A percentile compares a stretch with the other conserved stretches of the same genome.
Evolutionary conservation across 2,888 invertebrate genomes (phyloP).

Genomic region (Drosophila differens): DNA sequence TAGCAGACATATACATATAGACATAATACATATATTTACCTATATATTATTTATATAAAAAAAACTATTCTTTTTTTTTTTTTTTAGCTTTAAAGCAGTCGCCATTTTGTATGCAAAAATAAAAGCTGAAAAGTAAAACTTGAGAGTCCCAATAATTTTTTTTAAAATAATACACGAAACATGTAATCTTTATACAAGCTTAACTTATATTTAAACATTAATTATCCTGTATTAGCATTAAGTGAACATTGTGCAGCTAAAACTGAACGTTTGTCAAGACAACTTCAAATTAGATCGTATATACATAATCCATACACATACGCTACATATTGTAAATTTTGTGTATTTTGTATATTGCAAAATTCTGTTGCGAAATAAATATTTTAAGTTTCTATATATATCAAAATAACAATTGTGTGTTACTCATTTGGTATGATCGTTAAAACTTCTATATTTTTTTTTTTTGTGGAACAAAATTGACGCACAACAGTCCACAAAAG

Average conservation of each 20-base stretch:
- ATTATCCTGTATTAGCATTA: slow-evolving; percentile 29
- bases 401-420: slow-evolving; percentile 3
- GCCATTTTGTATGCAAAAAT: slow-evolving; percentile 67
- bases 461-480: neutral
- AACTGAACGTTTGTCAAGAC: slow-evolving; percentile 9
- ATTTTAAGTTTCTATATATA: slow-evolving; percentile 40
- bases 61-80: slow-evolving; percentile 21
- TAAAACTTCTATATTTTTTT: neutral
- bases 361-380: slow-evolving; percentile 65
- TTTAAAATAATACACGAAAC: slow-evolving; percentile 18
- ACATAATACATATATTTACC: slow-evolving; percentile 9
- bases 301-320: slow-evolving; percentile 25
- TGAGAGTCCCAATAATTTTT: slow-evolving; percentile 40
- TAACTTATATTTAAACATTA: slow-evolving; percentile 10
- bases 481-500: neutral
- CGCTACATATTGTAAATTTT: slow-evolving; percentile 38
- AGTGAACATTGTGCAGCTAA: neutral
- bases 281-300: slow-evolving; percentile 24
- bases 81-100: slow-evolving; percentile 64
- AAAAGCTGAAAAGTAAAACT: slow-evolving; percentile 61
- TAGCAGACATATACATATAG: slow-evolving; percentile 31
- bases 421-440: neutral
- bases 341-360: slow-evolving; percentile 58
- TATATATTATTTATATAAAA: slow-evolving; percentile 16
- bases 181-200: slow-evolving; percentile 32